Evolutionary conservation across 2,113 vertebrate genomes (phyloP).

Genomic region (Pithys albifrons): DNA sequence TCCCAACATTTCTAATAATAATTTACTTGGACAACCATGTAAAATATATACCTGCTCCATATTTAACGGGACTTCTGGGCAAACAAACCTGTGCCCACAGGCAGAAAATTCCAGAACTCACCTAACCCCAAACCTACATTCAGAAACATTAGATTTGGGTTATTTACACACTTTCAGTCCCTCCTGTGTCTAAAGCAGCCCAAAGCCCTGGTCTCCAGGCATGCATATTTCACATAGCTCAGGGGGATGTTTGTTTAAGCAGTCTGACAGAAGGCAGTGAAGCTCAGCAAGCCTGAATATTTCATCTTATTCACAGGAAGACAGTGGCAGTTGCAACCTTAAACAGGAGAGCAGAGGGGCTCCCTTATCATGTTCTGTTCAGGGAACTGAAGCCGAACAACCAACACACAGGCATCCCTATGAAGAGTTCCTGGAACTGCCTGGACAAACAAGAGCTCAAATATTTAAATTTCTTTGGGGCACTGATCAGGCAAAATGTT

Average conservation of each 20-base stretch:
- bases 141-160: constrained; percentile 29
- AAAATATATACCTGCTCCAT: not conserved
- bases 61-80: constrained; percentile 13
- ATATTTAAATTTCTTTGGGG: constrained; percentile 17
- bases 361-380: not conserved
- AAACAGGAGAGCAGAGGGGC: not conserved
- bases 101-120: constrained; percentile 34
- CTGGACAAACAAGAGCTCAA: constrained; percentile 10
- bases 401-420: not conserved
- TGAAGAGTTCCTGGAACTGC: constrained; percentile 38
- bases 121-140: constrained; percentile 33
- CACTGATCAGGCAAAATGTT: not conserved
- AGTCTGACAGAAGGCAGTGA: constrained; percentile 7
- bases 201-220: not conserved
- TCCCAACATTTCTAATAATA: constrained; percentile 18
- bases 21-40: constrained; percentile 34
- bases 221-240: constrained; percentile 19
- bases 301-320: not conserved
- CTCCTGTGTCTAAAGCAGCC: not conserved
- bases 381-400: not conserved
- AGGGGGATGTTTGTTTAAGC: constrained; percentile 5
- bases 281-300: not conserved
- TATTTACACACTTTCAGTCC: constrained; percentile 37
- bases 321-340: not conserved
- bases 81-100: constrained; percentile 15